Percentiles rank a stretch among this genome's conserved stretches.
Evolutionary conservation across 2,888 invertebrate genomes (phyloP).

Genomic region (Linnaemya vulpina): DNA sequence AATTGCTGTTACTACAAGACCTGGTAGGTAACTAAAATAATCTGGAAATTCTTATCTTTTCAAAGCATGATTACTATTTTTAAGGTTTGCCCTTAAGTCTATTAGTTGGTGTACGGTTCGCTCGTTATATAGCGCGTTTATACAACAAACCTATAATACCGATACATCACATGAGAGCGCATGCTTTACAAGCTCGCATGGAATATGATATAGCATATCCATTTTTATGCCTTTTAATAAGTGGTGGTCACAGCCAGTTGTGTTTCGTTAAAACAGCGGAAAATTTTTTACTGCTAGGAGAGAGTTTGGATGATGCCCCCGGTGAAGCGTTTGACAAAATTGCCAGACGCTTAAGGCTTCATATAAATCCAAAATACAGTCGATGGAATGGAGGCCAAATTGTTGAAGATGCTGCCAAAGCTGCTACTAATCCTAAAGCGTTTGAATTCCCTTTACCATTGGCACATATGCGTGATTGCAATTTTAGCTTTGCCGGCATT

Average conservation of each 20-base stretch:
- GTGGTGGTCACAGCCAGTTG: constrained; percentile 96
- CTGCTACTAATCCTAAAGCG: constrained; percentile 86
- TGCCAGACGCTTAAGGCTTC: constrained; percentile 92
- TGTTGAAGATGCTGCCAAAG: constrained; percentile 90
- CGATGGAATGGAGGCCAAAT: constrained; percentile 91
- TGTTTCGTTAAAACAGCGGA: constrained; percentile 89
- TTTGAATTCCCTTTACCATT: constrained; percentile 88
- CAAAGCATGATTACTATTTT: neutral
- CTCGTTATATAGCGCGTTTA: constrained; percentile 88
- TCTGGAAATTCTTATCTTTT: neutral
- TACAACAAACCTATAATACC: constrained; percentile 93
- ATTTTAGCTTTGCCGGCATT: constrained; percentile 95
- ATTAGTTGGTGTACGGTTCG: constrained; percentile 91
- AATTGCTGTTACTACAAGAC: constrained; percentile 95
- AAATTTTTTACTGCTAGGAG: constrained; percentile 91
- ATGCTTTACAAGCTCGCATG: constrained; percentile 95
- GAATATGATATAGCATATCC: constrained; percentile 89
- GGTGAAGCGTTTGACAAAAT: constrained; percentile 98
- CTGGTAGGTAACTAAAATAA: constrained; percentile 83
- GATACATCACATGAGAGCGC: constrained; percentile 99
- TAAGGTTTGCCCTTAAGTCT: constrained; percentile 86
- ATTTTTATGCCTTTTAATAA: constrained; percentile 93
- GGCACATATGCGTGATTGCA: constrained; percentile 88
- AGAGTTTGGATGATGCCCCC: constrained; percentile 92
- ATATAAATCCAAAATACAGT: constrained; percentile 88